These are phyloP conservation scores for Coluber constrictor DNA, from an alignment of 2,797 vertebrate genomes.

Conservation along the genomic window DNA sequence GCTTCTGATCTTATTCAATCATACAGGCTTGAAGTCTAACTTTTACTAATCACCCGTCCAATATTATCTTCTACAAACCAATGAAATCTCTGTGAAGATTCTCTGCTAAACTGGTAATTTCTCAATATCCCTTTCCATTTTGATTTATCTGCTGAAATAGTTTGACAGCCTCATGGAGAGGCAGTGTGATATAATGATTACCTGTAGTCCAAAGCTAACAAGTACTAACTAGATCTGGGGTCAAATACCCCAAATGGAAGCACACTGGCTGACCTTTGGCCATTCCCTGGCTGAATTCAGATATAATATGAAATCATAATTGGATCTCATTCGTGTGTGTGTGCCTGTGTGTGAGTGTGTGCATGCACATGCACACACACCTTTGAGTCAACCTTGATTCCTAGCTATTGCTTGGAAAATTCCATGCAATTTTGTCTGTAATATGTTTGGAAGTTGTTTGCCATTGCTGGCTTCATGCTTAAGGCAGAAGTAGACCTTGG, in stretches of 20 bases:
- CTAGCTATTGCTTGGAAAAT: neutral
- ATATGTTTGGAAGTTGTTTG: neutral
- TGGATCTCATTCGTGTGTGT: neutral
- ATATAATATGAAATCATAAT: neutral
- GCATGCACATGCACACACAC: rapidly evolving
- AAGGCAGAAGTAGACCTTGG: neutral
- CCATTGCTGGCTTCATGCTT: neutral
- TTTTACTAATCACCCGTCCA: neutral
- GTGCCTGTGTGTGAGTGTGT: neutral
- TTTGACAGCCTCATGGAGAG: neutral
- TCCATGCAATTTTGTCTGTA: neutral
- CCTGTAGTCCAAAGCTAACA: neutral
- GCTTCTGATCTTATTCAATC: conserved; percentile 41
- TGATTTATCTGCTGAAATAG: neutral
- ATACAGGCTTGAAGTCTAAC: conserved; percentile 13
- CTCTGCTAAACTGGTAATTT: neutral
- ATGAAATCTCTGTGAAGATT: conserved; percentile 17
- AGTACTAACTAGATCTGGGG: neutral
- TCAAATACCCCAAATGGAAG: neutral
- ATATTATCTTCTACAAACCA: neutral
- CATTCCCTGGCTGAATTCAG: neutral
- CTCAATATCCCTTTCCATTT: neutral
- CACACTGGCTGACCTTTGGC: neutral
- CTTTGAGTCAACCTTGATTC: neutral
- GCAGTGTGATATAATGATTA: neutral